Base-by-base conservation (phyloP, 2,113 vertebrate genomes). In the Chunga burmeisteri region DNA sequence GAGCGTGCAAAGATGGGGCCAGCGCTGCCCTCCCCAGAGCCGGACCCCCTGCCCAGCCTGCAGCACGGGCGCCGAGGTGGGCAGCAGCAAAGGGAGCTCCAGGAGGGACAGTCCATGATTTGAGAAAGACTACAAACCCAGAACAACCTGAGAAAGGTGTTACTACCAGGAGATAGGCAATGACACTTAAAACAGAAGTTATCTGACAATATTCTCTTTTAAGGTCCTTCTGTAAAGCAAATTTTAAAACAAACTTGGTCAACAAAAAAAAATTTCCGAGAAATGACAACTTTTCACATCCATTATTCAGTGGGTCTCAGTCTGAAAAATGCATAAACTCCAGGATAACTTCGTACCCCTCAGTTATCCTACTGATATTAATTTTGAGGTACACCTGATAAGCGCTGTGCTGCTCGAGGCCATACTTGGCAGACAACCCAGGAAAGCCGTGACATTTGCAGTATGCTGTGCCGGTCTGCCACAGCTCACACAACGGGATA, bases 21-120 rank as follows among this genome's bases (percentile, higher is more conserved):
- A 25, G 75, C 3, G 5, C 23, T 50, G 40, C 67, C n/a, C 19
- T 4, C 6, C 44, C 29, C 19, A 6, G 25, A 32, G 50, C 50
- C 6, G 0, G 16, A 14, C 16, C 32, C 32, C 9, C 13, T 4
- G 5, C 30, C 62, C 40, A 10, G 19, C 9, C 36, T 7, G 14
- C 25, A 3, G 11, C 38, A 47, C 3, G 0, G 53, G 10, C 47
- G 17, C 53, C 8, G 1, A 25, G 38, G 32, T 2, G 42, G 49
- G 36, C 29, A 40, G 65, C 73, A 55, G 67, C 62, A 13, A 32
- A 21, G 32, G 53, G 6, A 52, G 14, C 36, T 70, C 42, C 1
- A 12, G 29, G 30, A 30, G 46, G 16, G 2, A 4, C 1, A 0
- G 18, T 26, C 42, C 3, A 1, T 2, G 9, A 11, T 7, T 3